phyloP scores from a whole-genome alignment of 2,113 vertebrate genomes.

The Hepsetus odoe region DNA sequence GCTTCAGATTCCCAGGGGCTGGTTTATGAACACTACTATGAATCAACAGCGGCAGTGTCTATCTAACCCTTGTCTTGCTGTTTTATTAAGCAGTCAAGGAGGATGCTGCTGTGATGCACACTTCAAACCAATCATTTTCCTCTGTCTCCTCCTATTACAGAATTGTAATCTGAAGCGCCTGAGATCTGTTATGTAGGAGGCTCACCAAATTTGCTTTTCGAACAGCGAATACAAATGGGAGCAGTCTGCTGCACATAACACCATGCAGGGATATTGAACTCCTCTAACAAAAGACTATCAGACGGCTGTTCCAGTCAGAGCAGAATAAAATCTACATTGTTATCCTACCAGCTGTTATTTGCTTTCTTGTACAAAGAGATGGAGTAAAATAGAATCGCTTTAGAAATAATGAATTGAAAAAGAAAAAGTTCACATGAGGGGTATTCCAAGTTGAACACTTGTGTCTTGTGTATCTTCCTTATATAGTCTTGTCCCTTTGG shows the following conservation, averaged over 20 bases:
- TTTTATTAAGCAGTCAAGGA: conserved; percentile 8
- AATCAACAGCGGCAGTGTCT: neutral
- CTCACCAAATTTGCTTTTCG: conserved; percentile 12
- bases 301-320: conserved; percentile 14
- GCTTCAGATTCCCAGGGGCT: neutral
- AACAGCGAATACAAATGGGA: conserved; percentile 36
- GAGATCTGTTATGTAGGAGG: conserved; percentile 28
- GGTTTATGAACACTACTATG: neutral
- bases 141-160: conserved; percentile 41
- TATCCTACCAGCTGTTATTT: conserved; percentile 11
- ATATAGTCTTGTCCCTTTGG: neutral
- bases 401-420: conserved; percentile 15
- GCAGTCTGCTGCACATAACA: neutral
- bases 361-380: conserved; percentile 12
- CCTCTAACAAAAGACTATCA: conserved; percentile 17
- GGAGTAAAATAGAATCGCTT: conserved; percentile 20
- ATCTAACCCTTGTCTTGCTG: neutral
- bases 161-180: conserved; percentile 37
- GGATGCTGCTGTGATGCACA: neutral
- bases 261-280: conserved; percentile 21
- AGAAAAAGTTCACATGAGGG: neutral
- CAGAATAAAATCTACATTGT: conserved; percentile 20
- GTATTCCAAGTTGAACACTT: neutral
- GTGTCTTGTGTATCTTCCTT: conserved; percentile 1
- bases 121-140: conserved; percentile 31